phyloP scores from a whole-genome alignment of 2,113 vertebrate genomes.

The Laticauda colubrina region DNA sequence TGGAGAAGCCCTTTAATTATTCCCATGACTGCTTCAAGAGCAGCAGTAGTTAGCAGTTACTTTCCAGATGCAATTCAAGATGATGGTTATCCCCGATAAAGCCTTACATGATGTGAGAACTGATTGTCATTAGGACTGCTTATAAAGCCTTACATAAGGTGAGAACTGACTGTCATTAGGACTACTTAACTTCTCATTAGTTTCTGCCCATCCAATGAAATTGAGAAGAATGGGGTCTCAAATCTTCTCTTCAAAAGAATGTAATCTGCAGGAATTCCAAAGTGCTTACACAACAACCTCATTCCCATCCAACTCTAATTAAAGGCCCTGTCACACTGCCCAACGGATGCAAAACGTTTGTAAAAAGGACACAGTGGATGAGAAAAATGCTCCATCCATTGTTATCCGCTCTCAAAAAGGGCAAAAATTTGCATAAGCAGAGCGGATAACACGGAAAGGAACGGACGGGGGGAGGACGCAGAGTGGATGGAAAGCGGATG shows the following conservation, averaged over 20 bases:
- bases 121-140: not conserved
- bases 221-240: not conserved
- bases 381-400: too few species aligned
- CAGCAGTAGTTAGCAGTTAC: not conserved
- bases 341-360: too few species aligned
- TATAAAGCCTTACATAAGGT: not conserved
- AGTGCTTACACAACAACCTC: not conserved
- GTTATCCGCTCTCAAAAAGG: too few species aligned
- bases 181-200: not conserved
- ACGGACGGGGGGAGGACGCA: too few species aligned
- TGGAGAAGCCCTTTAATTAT: not conserved
- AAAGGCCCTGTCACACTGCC: too few species aligned
- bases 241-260: not conserved
- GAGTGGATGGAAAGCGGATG: too few species aligned
- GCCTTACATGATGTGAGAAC: not conserved
- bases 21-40: not conserved
- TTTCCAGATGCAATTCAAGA: not conserved
- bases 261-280: not conserved
- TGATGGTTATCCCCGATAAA: not conserved
- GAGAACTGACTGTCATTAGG: not conserved
- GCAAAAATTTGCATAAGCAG: too few species aligned
- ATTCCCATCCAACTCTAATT: not conserved
- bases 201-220: not conserved
- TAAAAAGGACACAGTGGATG: too few species aligned
- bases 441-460: too few species aligned